Base-by-base conservation (phyloP, 1,140 invertebrate genomes). In the Myzus persicae region DNA sequence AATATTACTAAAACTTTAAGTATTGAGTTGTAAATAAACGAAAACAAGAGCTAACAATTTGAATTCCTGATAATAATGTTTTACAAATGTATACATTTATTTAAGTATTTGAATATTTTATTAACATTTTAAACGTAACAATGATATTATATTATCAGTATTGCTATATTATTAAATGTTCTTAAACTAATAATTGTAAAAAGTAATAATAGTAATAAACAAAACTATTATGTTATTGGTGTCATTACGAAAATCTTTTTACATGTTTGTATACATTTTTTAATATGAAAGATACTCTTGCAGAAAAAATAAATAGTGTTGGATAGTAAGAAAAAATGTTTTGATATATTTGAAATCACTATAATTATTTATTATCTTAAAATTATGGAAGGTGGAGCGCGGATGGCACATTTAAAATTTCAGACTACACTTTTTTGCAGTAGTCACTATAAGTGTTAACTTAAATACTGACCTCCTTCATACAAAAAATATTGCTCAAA, bases 131-230 rank as follows among this genome's bases (percentile, higher is more conserved):
- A 42, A 51, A 90, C 51, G 26, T 42, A 26, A 67, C 51, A 67
- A 59, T 46, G 51, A n/a, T 67, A 76, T 90, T 90, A 90, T 42
- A 90, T 42, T 42, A 67, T 67, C 89, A 31, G 89, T 44, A 42
- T 59, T 90, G 51, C 26, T 90, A n/a, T 42, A 90, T 67, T 90
- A 67, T 90, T 67, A 67, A 90, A 90, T 90, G 89, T 42, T 31
- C 38, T 59, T 67, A 24, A 67, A 40, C 40, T 90, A 42, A 59
- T 67, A 42, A 90, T 67, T 90, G 54, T 59, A 48, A 31, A n/a
- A 59, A 51, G 9, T 42, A 67, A 31, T 42, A 67, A 90, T 31
- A 59, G 40, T 31, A 67, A 90, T 90, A 90, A 90, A 67, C 24
- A 90, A 90, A 26, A 67, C 42, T 59, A 90, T 54, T 90, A 67